Conservation (phyloP, 1,140 invertebrate genomes). For the Apis mellifera region DNA sequence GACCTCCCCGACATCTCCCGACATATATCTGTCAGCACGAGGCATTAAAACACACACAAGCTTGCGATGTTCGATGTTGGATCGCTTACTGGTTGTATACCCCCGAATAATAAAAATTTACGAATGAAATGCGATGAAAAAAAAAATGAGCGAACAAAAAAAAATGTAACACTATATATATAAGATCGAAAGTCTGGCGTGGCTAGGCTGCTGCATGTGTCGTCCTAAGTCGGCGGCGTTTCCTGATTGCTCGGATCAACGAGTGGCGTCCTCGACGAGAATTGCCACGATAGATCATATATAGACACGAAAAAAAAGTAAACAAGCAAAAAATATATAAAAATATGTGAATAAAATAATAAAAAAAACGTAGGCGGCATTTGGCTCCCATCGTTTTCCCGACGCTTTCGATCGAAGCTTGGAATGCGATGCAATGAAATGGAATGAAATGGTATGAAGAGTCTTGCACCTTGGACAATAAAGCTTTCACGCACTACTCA, state of each 20-base stretch:
- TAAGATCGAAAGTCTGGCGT: not conserved
- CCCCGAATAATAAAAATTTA: constrained; percentile 25
- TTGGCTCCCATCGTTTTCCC: constrained; percentile 29
- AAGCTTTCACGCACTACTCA: constrained; percentile 59
- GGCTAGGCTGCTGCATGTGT: not conserved
- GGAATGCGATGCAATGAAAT: constrained; percentile 62
- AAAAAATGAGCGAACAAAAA: not conserved
- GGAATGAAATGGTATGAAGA: constrained; percentile 60
- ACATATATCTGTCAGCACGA: constrained; percentile 76
- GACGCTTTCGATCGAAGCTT: constrained; percentile 59
- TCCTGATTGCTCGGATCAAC: not conserved
- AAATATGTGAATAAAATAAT: not conserved
- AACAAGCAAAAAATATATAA: not conserved
- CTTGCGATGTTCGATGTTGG: constrained; percentile 79
- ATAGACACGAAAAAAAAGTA: not conserved
- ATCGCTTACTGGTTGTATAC: constrained; percentile 69
- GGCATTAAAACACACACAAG: constrained; percentile 73
- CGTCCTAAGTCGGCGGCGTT: not conserved
- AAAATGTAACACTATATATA: not conserved
- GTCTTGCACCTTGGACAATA: constrained; percentile 60
- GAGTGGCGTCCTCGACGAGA: too few species aligned
- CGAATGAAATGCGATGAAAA: constrained; percentile 17
- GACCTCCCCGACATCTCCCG: constrained; percentile 72
- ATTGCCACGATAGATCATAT: not conserved
- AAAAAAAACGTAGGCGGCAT: not conserved